Evolutionary conservation across 2,113 vertebrate genomes (phyloP).

Genomic region (Promerops cafer): DNA sequence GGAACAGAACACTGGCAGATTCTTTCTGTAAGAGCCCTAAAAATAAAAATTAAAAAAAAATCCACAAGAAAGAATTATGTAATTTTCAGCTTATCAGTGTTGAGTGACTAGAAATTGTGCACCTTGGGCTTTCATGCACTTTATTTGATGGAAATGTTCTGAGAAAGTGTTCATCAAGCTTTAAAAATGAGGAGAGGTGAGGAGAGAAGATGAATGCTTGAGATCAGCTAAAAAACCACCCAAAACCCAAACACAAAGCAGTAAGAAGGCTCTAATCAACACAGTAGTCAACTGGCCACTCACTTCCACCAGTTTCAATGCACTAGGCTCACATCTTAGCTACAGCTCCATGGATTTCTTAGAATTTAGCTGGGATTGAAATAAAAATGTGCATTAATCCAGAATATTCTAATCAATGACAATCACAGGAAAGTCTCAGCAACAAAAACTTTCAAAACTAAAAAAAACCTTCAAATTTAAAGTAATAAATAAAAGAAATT

Average conservation of each 20-base stretch:
- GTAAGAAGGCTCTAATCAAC: background rate
- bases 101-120: background rate
- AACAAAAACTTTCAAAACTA: background rate
- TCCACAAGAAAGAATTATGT: slow-evolving; percentile 23
- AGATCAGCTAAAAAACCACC: background rate
- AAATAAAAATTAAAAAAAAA: background rate
- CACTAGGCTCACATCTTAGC: background rate
- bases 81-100: slow-evolving; percentile 18
- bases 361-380: background rate
- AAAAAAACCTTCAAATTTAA: background rate
- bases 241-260: background rate
- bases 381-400: background rate
- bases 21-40: slow-evolving; percentile 53
- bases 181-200: background rate
- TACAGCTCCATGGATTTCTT: background rate
- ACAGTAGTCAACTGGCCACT: background rate
- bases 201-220: background rate
- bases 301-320: background rate
- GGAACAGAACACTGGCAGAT: slow-evolving; percentile 15
- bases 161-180: slow-evolving; percentile 6
- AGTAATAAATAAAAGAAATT: background rate
- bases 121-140: slow-evolving; percentile 43
- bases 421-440: background rate
- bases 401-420: background rate
- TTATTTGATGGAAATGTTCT: slow-evolving; percentile 35